Evolutionary conservation across 2,113 vertebrate genomes (phyloP).

Genomic region (Nycticryphes semicollaris): DNA sequence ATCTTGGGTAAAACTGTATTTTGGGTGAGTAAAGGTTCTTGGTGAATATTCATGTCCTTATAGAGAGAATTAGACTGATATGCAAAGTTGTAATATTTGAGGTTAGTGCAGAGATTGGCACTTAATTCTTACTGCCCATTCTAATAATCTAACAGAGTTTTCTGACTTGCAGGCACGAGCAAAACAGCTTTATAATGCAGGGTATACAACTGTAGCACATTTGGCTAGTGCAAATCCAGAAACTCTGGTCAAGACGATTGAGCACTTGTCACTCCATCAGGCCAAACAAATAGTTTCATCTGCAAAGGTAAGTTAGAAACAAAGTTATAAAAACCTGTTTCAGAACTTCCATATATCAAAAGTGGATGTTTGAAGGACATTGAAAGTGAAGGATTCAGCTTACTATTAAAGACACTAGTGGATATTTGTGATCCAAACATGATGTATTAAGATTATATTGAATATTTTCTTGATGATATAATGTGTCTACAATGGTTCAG

Average conservation of each 20-base stretch:
- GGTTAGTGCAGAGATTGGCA: not conserved
- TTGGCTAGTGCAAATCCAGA: slow-evolving; percentile 88
- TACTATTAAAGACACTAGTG: not conserved
- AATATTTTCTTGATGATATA: not conserved
- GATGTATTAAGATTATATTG: not conserved
- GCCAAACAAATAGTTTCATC: slow-evolving; percentile 90
- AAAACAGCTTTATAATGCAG: slow-evolving; percentile 88
- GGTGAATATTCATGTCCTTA: not conserved
- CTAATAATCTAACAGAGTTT: not conserved
- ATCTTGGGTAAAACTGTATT: not conserved
- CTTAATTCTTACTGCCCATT: not conserved
- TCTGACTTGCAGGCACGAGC: slow-evolving; percentile 83
- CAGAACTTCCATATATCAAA: not conserved
- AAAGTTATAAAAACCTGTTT: not conserved
- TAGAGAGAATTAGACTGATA: not conserved
- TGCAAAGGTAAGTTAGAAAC: slow-evolving; percentile 82
- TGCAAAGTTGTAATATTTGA: not conserved
- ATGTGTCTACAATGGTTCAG: not conserved
- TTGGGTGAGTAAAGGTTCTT: not conserved
- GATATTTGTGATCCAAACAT: not conserved
- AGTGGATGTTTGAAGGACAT: not conserved
- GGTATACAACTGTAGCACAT: slow-evolving; percentile 86
- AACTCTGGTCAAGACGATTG: slow-evolving; percentile 76
- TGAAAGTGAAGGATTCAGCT: not conserved
- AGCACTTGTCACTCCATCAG: slow-evolving; percentile 84